Percentiles rank a stretch among this genome's conserved stretches.
Evolutionary conservation across 2,797 vertebrate species (phyloP).

Genomic region (Hirundo rustica): DNA sequence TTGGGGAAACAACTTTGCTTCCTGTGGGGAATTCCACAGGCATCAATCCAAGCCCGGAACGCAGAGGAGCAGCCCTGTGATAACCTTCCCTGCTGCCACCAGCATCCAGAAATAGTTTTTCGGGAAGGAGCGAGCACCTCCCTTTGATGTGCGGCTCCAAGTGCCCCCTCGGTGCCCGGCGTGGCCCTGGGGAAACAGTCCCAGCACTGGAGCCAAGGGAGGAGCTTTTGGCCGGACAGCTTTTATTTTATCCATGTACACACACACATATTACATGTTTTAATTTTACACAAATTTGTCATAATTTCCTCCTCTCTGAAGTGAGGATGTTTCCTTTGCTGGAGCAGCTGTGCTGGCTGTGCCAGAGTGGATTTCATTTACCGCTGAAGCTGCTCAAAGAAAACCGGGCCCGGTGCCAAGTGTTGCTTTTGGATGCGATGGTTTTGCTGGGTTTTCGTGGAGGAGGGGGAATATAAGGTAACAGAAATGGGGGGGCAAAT

Average conservation of each 20-base stretch:
- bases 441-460: conserved; percentile 19
- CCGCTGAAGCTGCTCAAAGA: conserved; percentile 54
- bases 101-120: not conserved
- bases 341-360: conserved; percentile 61
- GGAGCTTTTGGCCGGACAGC: not conserved
- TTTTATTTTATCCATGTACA: not conserved
- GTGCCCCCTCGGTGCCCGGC: not conserved
- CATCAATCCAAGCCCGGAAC: not conserved
- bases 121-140: not conserved
- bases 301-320: conserved; percentile 50
- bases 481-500: not conserved
- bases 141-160: not conserved
- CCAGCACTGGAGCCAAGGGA: not conserved
- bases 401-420: conserved; percentile 12
- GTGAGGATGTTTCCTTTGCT: conserved; percentile 48
- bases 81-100: not conserved
- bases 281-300: conserved; percentile 57
- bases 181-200: not conserved
- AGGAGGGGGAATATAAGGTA: not conserved
- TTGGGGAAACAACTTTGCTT: not conserved
- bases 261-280: conserved; percentile 21
- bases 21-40: not conserved
- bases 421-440: conserved; percentile 29
- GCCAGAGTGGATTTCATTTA: conserved; percentile 53
- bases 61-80: not conserved